phyloP scores from a whole-genome alignment of 2,113 vertebrate genomes.

The Macaca nemestrina region DNA sequence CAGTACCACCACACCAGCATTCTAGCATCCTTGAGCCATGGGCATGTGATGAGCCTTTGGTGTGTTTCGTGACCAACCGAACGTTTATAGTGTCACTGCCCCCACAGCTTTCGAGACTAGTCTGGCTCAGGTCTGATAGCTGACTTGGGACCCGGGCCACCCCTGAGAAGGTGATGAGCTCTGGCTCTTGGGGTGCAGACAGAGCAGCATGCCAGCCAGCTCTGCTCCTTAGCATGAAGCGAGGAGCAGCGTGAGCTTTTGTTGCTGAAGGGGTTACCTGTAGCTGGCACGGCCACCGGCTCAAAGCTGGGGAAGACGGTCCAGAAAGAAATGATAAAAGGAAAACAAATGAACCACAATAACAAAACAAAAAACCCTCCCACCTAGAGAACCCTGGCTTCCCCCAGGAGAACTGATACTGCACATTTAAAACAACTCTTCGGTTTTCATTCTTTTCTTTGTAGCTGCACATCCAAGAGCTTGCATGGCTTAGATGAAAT shows the following conservation, averaged over 20 bases:
- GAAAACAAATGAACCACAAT: background rate
- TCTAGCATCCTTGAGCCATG: background rate
- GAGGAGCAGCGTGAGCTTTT: constrained; percentile 53
- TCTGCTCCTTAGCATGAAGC: constrained; percentile 47
- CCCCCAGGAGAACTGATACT: constrained; percentile 77
- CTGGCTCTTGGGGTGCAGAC: constrained; percentile 9
- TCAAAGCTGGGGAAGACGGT: background rate
- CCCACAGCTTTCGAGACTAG: constrained; percentile 28
- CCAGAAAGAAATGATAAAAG: background rate
- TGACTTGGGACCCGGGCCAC: constrained; percentile 37
- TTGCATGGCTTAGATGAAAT: constrained; percentile 87
- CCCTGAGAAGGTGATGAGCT: constrained; percentile 64
- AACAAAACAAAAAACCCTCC: background rate
- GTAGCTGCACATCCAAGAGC: constrained; percentile 84
- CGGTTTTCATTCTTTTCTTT: constrained; percentile 80
- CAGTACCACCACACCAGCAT: background rate
- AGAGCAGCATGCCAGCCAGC: constrained; percentile 54
- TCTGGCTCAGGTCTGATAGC: constrained; percentile 71
- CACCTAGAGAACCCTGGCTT: background rate
- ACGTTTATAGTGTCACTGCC: constrained; percentile 13
- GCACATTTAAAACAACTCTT: constrained; percentile 87
- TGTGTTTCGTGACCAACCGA: constrained; percentile 53
- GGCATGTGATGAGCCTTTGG: background rate
- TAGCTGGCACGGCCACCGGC: constrained; percentile 20
- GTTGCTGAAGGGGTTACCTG: constrained; percentile 20